Evolutionary conservation across 2,797 vertebrate genomes (phyloP).

Genomic region (Enteromius afrohamiltoni): DNA sequence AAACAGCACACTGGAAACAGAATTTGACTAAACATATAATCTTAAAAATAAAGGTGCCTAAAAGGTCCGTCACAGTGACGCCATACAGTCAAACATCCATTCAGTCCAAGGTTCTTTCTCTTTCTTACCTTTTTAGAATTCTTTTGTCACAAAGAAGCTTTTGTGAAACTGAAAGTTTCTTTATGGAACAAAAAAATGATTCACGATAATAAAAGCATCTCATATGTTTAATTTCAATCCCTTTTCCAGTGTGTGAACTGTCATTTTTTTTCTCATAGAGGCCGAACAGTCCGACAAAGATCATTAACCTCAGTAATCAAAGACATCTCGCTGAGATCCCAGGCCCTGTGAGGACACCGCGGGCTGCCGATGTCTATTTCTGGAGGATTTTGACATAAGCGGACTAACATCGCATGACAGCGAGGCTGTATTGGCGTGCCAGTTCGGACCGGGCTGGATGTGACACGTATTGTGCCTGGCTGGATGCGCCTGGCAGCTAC

Average conservation of each 20-base stretch:
- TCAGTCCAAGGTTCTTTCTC: too few species aligned
- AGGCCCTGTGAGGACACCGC: background rate
- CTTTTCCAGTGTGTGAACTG: background rate
- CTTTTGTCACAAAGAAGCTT: too few species aligned
- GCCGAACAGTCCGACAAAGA: constrained; percentile 4
- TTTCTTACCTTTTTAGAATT: too few species aligned
- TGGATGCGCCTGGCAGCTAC: constrained; percentile 69
- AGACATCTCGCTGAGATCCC: constrained; percentile 11
- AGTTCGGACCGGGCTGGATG: constrained; percentile 63
- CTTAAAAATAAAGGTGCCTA: too few species aligned
- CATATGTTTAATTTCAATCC: too few species aligned
- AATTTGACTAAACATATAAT: too few species aligned
- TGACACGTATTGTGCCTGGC: constrained; percentile 73
- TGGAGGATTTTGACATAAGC: constrained; percentile 63
- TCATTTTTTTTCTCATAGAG: background rate
- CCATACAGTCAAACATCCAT: too few species aligned
- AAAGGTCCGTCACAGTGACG: too few species aligned
- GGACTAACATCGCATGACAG: constrained; percentile 73
- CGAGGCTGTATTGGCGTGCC: constrained; percentile 64
- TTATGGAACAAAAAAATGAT: too few species aligned
- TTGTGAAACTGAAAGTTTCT: too few species aligned
- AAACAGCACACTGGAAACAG: too few species aligned
- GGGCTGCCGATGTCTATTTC: constrained; percentile 60
- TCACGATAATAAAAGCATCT: background rate
- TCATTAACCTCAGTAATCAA: constrained; percentile 31